Percentiles rank a stretch among this genome's conserved stretches.
phyloP scores from a whole-genome alignment of 1,140 invertebrate genomes.

The Pogonus chalceus region DNA sequence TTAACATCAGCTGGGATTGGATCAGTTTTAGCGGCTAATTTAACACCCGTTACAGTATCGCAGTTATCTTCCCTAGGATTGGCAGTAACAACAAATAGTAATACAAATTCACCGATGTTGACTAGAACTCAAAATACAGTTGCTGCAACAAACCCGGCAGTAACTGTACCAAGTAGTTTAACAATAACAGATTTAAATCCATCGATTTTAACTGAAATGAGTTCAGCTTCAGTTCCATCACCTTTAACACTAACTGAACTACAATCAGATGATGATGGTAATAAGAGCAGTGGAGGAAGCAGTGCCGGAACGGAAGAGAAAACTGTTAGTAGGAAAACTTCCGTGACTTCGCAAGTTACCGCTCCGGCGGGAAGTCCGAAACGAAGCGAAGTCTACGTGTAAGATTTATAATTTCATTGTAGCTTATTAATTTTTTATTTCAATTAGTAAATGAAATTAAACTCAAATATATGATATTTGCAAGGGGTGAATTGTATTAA shows the following conservation, averaged over 20 bases:
- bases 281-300: constrained; percentile 29
- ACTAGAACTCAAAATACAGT: constrained; percentile 26
- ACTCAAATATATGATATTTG: too few species aligned
- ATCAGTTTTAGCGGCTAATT: constrained; percentile 40
- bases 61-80: constrained; percentile 33
- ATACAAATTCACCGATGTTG: constrained; percentile 35
- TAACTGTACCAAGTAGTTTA: not conserved
- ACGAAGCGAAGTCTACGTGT: constrained; percentile 46
- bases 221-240: not conserved
- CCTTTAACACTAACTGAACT: constrained; percentile 27
- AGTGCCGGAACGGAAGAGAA: constrained; percentile 14
- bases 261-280: constrained; percentile 26
- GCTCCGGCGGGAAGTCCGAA: constrained; percentile 35
- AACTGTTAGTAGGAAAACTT: constrained; percentile 27
- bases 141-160: not conserved
- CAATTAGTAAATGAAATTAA: too few species aligned
- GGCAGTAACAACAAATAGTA: constrained; percentile 19
- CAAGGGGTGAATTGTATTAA: too few species aligned
- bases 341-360: constrained; percentile 30
- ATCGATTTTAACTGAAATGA: too few species aligned
- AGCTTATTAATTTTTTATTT: too few species aligned
- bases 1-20: constrained; percentile 44
- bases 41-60: constrained; percentile 39
- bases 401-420: too few species aligned
- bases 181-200: too few species aligned